These are phyloP conservation scores for Anisognathus igniventris DNA, from an alignment of 2,797 vertebrate genomes.

Conservation along the genomic window DNA sequence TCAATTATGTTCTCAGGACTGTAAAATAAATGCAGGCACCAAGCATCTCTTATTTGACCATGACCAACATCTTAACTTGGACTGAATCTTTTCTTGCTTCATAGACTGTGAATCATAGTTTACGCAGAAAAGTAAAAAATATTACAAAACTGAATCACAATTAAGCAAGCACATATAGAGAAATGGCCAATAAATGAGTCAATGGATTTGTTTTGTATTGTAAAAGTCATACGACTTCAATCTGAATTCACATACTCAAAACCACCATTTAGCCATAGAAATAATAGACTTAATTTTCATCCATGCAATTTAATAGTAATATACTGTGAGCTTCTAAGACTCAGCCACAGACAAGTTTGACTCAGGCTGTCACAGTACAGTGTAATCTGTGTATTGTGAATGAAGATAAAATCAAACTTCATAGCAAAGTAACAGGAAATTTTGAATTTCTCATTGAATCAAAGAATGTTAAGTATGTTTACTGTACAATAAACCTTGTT, in stretches of 20 bases:
- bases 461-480: background rate
- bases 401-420: background rate
- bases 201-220: background rate
- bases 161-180: background rate
- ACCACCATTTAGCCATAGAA: background rate
- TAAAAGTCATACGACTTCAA: background rate
- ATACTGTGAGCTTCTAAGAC: background rate
- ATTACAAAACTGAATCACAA: background rate
- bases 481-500: background rate
- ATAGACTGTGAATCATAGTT: background rate
- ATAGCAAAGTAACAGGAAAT: background rate
- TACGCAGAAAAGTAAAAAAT: background rate
- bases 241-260: background rate
- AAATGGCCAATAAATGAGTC: background rate
- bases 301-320: background rate
- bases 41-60: background rate
- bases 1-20: background rate
- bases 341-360: background rate
- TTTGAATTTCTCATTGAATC: background rate
- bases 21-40: background rate
- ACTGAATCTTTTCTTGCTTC: background rate
- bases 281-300: background rate
- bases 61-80: background rate
- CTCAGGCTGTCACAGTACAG: background rate
- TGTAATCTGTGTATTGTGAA: background rate